Base-by-base conservation (phyloP, 2,113 vertebrate species). In the Antigone vipio region DNA sequence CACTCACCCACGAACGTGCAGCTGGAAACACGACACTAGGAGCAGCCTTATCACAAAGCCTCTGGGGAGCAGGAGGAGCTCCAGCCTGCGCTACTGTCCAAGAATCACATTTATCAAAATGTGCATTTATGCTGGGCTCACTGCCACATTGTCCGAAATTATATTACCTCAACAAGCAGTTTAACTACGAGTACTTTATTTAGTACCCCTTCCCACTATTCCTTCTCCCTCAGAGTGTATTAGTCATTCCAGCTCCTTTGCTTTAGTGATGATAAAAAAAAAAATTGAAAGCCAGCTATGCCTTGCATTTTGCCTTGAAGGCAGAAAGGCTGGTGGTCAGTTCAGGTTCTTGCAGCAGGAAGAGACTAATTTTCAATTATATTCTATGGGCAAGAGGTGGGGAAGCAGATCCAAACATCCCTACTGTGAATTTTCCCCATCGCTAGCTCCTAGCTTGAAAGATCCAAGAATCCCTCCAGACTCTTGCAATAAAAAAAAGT, bases 91-190 rank as follows among this genome's bases (percentile, higher is more conserved):
- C 40, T 78, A 35, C 63, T 71, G 82, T 35, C 60, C 64, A 84
- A 85, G 58, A 78, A 94, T 18, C 42, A 38, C 62, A 68, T 92
- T 91, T 50, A 91, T 86, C 79, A 81, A 89, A 86, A 56, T 7
- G 24, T 0, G 2, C 29, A 34, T 87, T 92, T 83, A 44, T 44
- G 40, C 76, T 78, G 34, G 79, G 88, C 83, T 95, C 35, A 40
- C 56, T 17, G 76, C 50, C 92, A 92, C 20, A 35, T 67, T 3
- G 1, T 45, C 72, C 3, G 2, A 89, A 89, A 93, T 94, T 35
- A 15, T 77, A 94, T 83, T 91, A 94, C 80, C n/a, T 91, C 80
- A 95, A 93, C 52, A 85, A 66, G 35, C 76, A 94, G 56, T 72
- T 95, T 91, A 95, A 77, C 76, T 71, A 89, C 1, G 2, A 78